Evolutionary conservation across 2,888 invertebrate genomes (phyloP), one percentile per base, ranked within the genome.

Genomic region (Oxycera nigricornis): DNA sequence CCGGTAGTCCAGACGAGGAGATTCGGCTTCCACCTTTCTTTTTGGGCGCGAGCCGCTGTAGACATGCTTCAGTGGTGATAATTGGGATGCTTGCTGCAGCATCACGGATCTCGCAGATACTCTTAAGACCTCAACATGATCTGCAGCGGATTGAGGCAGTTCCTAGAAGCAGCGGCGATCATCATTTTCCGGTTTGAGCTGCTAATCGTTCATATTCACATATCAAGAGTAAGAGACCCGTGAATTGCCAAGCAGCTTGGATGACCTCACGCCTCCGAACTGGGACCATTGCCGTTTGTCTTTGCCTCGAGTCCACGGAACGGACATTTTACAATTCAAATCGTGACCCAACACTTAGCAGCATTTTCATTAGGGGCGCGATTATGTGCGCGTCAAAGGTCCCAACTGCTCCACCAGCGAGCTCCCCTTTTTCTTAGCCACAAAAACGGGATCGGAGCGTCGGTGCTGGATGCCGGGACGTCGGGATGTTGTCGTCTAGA

Each of bases 341-440:
- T 61, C 61, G 61, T 61, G 61, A 61, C 20, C 35, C 22, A 61
- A 61, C 61, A 61, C 61, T 61, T 61, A 31, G 61, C 17, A 61
- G 11, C 61, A 61, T 31, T 61, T n/a, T 61, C n/a, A 61, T 61
- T 61, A 31, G 6, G 24, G 11, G 55, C 35, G 17, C 31, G 61
- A n/a, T 61, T 61, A 17, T 31, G 35, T 35, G 59, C n/a, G n/a
- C 31, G n/a, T 30, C 3, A 3, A 55, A 55, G 24, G 17, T 55
- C 55, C 22, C 9, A 24, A 55, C 7, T 24, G 22, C 20, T 55
- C 20, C 22, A 11, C 55, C 55, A 55, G 24, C 24, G 55, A 2
- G 22, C 11, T 55, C 55, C 55, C 24, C 1, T 24, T 24, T 55
- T 55, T 24, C 55, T 55, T 6, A 55, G 6, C 55, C 4, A 46